A percentile compares a stretch with the other conserved stretches of the same genome.
Evolutionary conservation across 2,888 invertebrate genomes (phyloP).

Genomic region (Marronus borbonicus): DNA sequence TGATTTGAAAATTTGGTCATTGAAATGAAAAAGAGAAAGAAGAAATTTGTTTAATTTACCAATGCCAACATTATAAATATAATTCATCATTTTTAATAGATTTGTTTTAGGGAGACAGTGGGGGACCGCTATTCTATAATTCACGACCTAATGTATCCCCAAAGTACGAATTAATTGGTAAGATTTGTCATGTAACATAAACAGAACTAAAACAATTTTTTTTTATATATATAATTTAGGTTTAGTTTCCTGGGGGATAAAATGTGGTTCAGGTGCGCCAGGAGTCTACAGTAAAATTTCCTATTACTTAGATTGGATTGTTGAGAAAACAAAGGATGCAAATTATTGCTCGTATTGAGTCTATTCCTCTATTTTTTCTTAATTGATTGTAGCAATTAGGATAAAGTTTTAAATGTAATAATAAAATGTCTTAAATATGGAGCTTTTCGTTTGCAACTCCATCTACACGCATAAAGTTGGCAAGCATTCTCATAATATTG

Average conservation of each 20-base stretch:
- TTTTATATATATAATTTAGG: conserved; percentile 70
- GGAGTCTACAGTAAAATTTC: conserved; percentile 74
- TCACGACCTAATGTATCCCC: conserved; percentile 69
- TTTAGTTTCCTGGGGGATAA: conserved; percentile 78
- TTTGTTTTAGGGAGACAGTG: conserved; percentile 77
- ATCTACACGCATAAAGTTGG: background rate
- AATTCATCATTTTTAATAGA: no score
- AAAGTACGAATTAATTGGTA: conserved; percentile 75
- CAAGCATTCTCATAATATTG: background rate
- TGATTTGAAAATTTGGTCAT: no score
- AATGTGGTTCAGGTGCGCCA: conserved; percentile 73
- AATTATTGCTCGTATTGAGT: conserved; percentile 63
- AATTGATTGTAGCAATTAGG: background rate
- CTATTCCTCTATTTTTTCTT: background rate
- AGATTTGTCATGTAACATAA: conserved; percentile 52
- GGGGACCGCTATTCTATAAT: conserved; percentile 74
- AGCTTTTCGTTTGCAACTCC: background rate
- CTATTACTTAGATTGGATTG: conserved; percentile 72
- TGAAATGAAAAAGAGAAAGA: no score
- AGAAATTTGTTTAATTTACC: no score
- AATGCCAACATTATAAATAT: no score
- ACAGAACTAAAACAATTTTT: background rate
- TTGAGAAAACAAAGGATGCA: conserved; percentile 66
- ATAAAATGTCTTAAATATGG: background rate
- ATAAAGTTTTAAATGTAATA: background rate